Base-by-base conservation (phyloP, 1,140 invertebrate genomes). In the Dysdera silvatica region DNA sequence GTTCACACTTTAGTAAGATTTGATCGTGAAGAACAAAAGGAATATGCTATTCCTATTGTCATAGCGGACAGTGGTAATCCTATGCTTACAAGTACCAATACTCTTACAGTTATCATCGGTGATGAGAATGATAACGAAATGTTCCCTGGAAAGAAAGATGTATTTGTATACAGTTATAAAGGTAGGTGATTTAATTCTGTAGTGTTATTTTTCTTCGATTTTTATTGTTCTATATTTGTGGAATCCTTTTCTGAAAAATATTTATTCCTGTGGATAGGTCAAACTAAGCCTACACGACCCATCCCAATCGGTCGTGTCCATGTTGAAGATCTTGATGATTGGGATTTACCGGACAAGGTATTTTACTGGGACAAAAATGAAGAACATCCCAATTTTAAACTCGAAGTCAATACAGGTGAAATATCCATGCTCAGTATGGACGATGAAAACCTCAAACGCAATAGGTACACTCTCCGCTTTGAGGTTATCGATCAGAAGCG, bases 121-220 rank as follows among this genome's bases (percentile, higher is more conserved):
- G 94, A 82, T 71, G 86, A 90, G 2, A 98, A 98, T 74, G 94
- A 98, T 72, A 96, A 98, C 77, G 91, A 92, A 78, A 97, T 97
- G 90, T 87, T 91, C 72, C 88, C 91, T 0, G 95, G 95, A 0
- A 87, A 87, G 1, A 98, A 98, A 77, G 90, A 95, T 63, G 96
- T 98, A 67, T 88, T 95, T 74, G 91, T 96, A 0, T 98, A 98
- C 76, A 97, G 95, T 76, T 97, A 95, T 65, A 73, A 84, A 82
- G 78, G 85, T 83, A 77, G 6, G 29, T 26, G 16, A 16, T 7
- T 53, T 49, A 10, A 54, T 37, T 37, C 33, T 14, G 37, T 56
- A n/a, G 32, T 41, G 8, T 55, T 55, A 18, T 55, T 26, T 33
- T 23, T 55, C 37, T 55, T 1, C 6, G 1, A n/a, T 20, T 45